Evolutionary conservation across 2,113 vertebrate genomes (phyloP).

Genomic region (Anoplopoma fimbria): DNA sequence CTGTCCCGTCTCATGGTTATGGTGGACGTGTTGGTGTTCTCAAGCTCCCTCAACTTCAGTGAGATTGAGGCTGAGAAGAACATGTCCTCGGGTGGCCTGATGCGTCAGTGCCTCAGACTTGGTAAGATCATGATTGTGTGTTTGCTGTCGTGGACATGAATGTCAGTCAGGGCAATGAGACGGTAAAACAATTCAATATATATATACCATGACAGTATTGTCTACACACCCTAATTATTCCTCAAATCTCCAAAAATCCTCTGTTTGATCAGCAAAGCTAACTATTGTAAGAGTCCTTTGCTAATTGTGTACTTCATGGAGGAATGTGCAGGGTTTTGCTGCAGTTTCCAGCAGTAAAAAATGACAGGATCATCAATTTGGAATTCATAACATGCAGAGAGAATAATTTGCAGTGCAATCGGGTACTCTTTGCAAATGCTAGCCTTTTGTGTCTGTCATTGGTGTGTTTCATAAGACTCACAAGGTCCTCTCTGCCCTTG

Average conservation of each 20-base stretch:
- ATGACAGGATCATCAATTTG: slow-evolving; percentile 3
- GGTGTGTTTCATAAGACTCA: slow-evolving; percentile 26
- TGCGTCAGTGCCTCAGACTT: slow-evolving; percentile 96
- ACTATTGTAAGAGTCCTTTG: slow-evolving; percentile 46
- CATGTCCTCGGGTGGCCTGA: slow-evolving; percentile 97
- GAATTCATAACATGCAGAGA: slow-evolving; percentile 36
- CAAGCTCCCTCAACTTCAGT: slow-evolving; percentile 98
- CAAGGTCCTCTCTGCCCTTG: slow-evolving; percentile 10
- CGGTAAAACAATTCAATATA: slow-evolving; percentile 18
- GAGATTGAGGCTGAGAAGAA: slow-evolving; percentile 99
- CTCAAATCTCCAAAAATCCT: slow-evolving; percentile 53
- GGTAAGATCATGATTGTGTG: slow-evolving; percentile 49
- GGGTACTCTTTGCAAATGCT: slow-evolving; percentile 34
- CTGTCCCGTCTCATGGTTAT: slow-evolving; percentile 97
- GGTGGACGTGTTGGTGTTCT: slow-evolving; percentile 97
- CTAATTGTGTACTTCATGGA: slow-evolving; percentile 38
- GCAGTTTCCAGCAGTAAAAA: slow-evolving; percentile 24
- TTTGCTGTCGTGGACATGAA: slow-evolving; percentile 20
- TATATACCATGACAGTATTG: slow-evolving; percentile 19
- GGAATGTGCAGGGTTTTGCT: slow-evolving; percentile 15
- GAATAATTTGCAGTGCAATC: slow-evolving; percentile 49
- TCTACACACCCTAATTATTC: slow-evolving; percentile 45
- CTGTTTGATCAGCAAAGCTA: slow-evolving; percentile 51
- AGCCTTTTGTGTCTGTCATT: slow-evolving; percentile 48
- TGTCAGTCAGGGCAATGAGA: background rate